phyloP scores from a whole-genome alignment of 2,888 invertebrate genomes.

The Amphimallon solstitiale region DNA sequence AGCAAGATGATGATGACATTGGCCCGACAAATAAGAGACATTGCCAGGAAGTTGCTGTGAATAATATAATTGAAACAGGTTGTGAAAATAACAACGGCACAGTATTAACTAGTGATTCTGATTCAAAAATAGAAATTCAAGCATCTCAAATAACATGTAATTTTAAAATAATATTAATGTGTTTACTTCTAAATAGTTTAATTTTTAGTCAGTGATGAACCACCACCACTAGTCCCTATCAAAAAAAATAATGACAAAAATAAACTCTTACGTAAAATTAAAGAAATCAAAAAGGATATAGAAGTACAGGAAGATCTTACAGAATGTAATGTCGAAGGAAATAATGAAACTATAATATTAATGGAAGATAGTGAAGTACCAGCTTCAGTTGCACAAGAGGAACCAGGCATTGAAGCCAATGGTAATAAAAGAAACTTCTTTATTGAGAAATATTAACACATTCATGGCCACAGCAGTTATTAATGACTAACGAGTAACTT shows the following conservation, averaged over 20 bases:
- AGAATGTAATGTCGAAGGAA: too few species aligned
- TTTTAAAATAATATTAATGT: background rate
- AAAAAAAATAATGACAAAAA: background rate
- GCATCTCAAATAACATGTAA: background rate
- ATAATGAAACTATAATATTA: too few species aligned
- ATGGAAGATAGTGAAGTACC: too few species aligned
- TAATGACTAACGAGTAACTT: too few species aligned
- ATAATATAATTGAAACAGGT: background rate
- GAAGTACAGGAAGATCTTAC: too few species aligned
- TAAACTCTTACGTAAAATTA: background rate
- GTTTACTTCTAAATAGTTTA: background rate
- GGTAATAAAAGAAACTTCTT: too few species aligned
- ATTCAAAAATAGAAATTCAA: too few species aligned
- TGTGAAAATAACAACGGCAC: background rate
- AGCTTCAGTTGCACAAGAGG: too few species aligned
- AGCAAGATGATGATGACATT: constrained; percentile 18
- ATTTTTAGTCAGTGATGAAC: constrained; percentile 17
- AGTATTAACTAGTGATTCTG: too few species aligned
- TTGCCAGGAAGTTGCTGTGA: background rate
- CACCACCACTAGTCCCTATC: constrained; percentile 20
- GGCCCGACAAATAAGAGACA: background rate
- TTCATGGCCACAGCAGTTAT: too few species aligned
- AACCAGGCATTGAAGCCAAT: too few species aligned
- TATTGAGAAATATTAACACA: too few species aligned
- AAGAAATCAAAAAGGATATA: background rate